Base-by-base conservation (phyloP, 2,888 invertebrate species). In the Mechanitis mazaeus region DNA sequence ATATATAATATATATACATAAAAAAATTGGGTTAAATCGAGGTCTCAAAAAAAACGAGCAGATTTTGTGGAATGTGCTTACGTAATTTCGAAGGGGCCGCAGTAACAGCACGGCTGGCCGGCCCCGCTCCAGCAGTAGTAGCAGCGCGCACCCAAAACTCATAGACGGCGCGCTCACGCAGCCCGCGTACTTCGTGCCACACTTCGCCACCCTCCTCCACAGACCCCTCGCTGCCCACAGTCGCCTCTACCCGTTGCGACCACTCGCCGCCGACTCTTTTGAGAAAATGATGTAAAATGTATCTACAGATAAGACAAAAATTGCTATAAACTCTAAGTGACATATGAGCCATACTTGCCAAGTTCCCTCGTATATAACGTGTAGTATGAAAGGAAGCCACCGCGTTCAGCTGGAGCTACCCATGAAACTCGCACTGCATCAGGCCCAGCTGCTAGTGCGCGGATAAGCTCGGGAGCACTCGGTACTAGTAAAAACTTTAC, bases 351-450 rank as follows among this genome's bases (percentile, higher is more conserved):
- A 69, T 90, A 92, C 79, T 91, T 91, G 75, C 93, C 94, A 68
- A 93, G 92, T 77, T 94, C 94, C 71, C 93, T 85, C 64, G 92
- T 91, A 83, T 95, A 95, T 33, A 97, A 92, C 56, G 94, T 94
- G 81, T 96, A 97, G 83, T 95, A 94, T 45, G 92, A 92, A 70
- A 95, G 92, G 67, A 92, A 91, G 56, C 95, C 96, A 78, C 95
- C 95, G 42, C 93, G 92, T 74, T 93, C 93, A 68, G 91, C 80
- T 33, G 96, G 96, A 59, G 94, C 92, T 74, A 94, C 90, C 97
- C 97, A 97, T 63, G 95, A 92, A 63, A 96, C 94, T 72, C 96
- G 91, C 81, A 96, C 94, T 67, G 94, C 93, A 81, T 94, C 94
- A 61, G 93, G 92, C 59, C 95, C 94, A 70, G 95, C 87, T 2